Base-by-base conservation (phyloP, 2,888 invertebrate genomes). In the Polietes domitor region DNA sequence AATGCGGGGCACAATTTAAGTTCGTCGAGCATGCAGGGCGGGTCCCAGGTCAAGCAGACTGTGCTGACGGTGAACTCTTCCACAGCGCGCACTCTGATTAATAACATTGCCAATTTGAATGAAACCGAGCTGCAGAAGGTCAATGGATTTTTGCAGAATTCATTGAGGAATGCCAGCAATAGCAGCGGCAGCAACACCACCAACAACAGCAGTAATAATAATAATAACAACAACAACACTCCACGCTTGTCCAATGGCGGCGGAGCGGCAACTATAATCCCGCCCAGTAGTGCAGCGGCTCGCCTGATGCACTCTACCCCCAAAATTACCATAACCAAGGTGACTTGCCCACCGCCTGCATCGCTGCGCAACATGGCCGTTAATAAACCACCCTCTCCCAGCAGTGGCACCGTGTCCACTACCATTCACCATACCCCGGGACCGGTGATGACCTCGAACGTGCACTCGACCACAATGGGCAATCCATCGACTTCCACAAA, bases 81-180 rank as follows among this genome's bases (percentile, higher is more conserved):
- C 0, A 77, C 81, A 3, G 83, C 85, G 12, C 85, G 84, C 21
- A 77, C 26, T 21, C 17, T 85, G n/a, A 79, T 80, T 1, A 83
- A 85, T 55, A 85, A 82, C 73, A 85, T 87, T 53, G 85, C 85
- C 53, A 85, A 73, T 58, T 75, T 87, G 17, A 85, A 73, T 73
- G 87, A 85, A 61, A 15, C 53, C 0, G 86, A 87, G 7, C 17
- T 86, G 61, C 83, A 85, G 15, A 78, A 84, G 37, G 78, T 86
- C 21, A 83, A 85, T 74, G 81, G 83, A 10, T 86, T 86, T 17
- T 15, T 86, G 50, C 84, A 84, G n/a, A 78, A 74, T 4, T 72
- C 77, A 0, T 72, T 84, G 21, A 55, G 84, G 32, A 81, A 61
- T 55, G 53, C 24, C 1, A 1, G 17, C 37, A n/a, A 5, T 1